Evolutionary conservation across 2,113 vertebrate genomes (phyloP), one percentile per base, ranked within the genome.

Genomic region (Romanogobio albipinnatus): DNA sequence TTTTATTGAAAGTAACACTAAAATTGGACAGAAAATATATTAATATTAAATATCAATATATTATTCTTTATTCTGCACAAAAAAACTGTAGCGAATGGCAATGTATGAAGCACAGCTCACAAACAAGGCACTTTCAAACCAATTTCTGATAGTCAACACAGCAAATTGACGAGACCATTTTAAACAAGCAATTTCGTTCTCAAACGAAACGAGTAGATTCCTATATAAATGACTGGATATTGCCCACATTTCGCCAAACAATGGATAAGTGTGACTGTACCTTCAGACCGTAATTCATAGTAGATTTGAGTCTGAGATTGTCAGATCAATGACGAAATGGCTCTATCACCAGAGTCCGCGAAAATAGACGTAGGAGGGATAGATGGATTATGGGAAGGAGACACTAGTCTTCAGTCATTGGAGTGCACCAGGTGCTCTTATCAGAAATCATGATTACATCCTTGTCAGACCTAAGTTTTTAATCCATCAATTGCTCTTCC

Each of bases 401-500:
- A 47, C 43, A 11, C 47, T 43, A 22, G 33, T 78, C 56, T 61
- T 59, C 56, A 58, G 81, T 71, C 26, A 43, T 33, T 56, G 49
- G 4, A 11, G 78, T 56, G 66, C 66, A 66, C 29, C 81, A 82
- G 81, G 81, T 82, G 81, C 47, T 39, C 49, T 82, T 82, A 56
- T 82, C 66, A 56, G 66, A 43, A 56, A 70, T 19, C 17, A 70
- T 82, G 81, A 82, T 82, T 82, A 43, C 81, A 82, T 56, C 49
- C 66, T 43, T 82, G 81, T 82, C 81, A 71, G 29, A 53, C 22
- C 81, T 82, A 56, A 49, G 81, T 71, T 82, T 58, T 22, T 71
- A 82, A 82, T 81, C 79, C 62, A 68, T 81, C 79, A 81, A 51
- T 81, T n/a, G 9, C 79, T 70, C 26, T 62, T 81, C 14, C 59